Evolutionary conservation across 2,113 vertebrate species (phyloP), one percentile per base, ranked within the genome.

Genomic region (Prochilodus magdalenae): DNA sequence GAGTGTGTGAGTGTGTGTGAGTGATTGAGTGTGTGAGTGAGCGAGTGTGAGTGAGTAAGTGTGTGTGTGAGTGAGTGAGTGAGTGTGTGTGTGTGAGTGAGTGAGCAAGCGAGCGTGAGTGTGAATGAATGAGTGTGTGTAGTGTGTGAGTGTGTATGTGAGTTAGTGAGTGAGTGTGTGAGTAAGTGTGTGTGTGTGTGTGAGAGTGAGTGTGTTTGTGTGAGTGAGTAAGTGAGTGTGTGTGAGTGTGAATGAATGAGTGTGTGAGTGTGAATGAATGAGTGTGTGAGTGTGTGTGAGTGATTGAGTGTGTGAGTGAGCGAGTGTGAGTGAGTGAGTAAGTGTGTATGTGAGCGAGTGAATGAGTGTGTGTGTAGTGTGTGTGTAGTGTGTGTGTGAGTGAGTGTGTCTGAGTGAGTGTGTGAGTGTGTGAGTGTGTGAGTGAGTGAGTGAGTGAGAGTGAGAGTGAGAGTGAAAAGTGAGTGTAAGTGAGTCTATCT

Each of bases 331-430:
- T 49, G 47, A 5, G 47, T 49, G 47, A 5, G 6, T 49, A 14
- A 5, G 47, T 49, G 47, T 49, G 47, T 49, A 14, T 49, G 10
- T 49, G 47, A 3, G 51, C 3, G 49, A 40, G 72, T 18, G n/a
- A n/a, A n/a, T n/a, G n/a, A n/a, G 27, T 51, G 33, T 75, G 73
- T 81, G 13, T 24, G 26, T 55, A 22, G 87, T 87, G 90, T 88
- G 84, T 75, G 26, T 14, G 11, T 27, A n/a, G 27, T 51, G 33
- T 75, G 73, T 81, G 13, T 24, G 26, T 55, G 60, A 22, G 87
- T 87, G 90, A 87, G 84, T 75, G 26, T 14, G 11, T 27, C 1
- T 65, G 62, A 15, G 14, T 5, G 14, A 3, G 5, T 14, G 29
- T 15, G 13, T 16, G 62, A 10, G 5, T 16, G 62, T 15, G 26